Evolutionary conservation across 2,113 vertebrate genomes (phyloP), one percentile per base, ranked within the genome.

Genomic region (Odontesthes bonariensis): DNA sequence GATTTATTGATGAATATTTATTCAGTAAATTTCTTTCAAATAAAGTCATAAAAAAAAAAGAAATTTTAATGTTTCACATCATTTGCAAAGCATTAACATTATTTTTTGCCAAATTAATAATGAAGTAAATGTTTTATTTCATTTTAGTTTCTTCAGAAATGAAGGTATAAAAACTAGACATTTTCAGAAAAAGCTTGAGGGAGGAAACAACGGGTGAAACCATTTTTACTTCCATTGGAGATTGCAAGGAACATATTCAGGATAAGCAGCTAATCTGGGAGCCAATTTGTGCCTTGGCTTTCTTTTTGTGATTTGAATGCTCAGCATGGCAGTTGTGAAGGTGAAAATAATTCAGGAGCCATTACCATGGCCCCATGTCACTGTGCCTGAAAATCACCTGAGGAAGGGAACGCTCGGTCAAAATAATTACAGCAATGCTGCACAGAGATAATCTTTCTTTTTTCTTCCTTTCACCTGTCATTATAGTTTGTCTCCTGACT

Each of bases 211-310:
- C 49, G 73, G 27, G 47, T n/a, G 71, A 65, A 63, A 68, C 6
- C 8, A 68, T 67, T 69, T 63, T 70, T 17, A 40, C n/a, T 77
- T 71, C 71, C 79, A 78, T 46, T 62, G 61, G 60, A 68, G 70
- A 54, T 74, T 52, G 44, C 57, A 71, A 31, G 57, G 66, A 66
- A 86, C 71, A 85, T 73, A 72, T 83, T 82, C 63, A 33, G 57
- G 82, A 86, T 70, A 81, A 89, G 72, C 69, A 69, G 71, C 78
- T 86, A 85, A 87, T 92, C 84, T 76, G 27, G n/a, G 42, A 84
- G 75, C 61, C 73, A 83, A 89, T 88, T 75, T 83, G 13, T 59
- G 74, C 61, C 33, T 49, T 22, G 3, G 19, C 44, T 73, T 77
- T 73, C 70, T 75, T 68, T 69, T 38, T 84, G 75, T 83, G 69